phyloP scores from a whole-genome alignment of 1,140 invertebrate genomes.

The Metopolophium dirhodum region DNA sequence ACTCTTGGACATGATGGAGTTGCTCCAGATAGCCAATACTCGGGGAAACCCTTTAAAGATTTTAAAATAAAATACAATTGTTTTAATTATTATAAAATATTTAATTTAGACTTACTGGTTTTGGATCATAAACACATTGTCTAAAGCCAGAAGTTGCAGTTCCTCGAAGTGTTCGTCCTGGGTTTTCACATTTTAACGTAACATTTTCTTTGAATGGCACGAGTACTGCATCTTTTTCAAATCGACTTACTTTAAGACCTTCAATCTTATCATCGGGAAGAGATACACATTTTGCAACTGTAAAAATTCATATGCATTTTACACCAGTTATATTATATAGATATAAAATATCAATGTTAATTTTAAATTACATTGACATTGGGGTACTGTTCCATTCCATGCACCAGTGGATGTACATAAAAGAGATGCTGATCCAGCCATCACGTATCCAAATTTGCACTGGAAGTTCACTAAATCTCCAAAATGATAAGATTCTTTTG shows the following conservation, averaged over 20 bases:
- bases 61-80: not conserved
- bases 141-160: conserved; percentile 83
- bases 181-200: conserved; percentile 79
- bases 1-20: conserved; percentile 84
- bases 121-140: conserved; percentile 95
- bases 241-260: conserved; percentile 77
- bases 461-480: conserved; percentile 90
- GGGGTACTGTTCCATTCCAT: conserved; percentile 93
- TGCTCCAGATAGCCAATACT: conserved; percentile 90
- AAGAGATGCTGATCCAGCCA: conserved; percentile 82
- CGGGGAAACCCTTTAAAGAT: conserved; percentile 73
- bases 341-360: conserved; percentile 41
- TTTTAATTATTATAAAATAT: not conserved
- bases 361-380: conserved; percentile 82
- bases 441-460: conserved; percentile 93
- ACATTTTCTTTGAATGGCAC: conserved; percentile 91
- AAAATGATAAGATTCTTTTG: conserved; percentile 76
- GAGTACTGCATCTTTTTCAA: conserved; percentile 78
- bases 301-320: conserved; percentile 59
- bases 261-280: conserved; percentile 87
- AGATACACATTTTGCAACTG: conserved; percentile 88
- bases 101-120: conserved; percentile 68
- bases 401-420: conserved; percentile 87
- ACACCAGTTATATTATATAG: too few species aligned
- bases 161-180: conserved; percentile 78